A percentile compares a stretch with the other conserved stretches of the same genome.
These are phyloP conservation scores for Microtus montanus DNA, from an alignment of 2,113 vertebrate species.

Conservation along the genomic window DNA sequence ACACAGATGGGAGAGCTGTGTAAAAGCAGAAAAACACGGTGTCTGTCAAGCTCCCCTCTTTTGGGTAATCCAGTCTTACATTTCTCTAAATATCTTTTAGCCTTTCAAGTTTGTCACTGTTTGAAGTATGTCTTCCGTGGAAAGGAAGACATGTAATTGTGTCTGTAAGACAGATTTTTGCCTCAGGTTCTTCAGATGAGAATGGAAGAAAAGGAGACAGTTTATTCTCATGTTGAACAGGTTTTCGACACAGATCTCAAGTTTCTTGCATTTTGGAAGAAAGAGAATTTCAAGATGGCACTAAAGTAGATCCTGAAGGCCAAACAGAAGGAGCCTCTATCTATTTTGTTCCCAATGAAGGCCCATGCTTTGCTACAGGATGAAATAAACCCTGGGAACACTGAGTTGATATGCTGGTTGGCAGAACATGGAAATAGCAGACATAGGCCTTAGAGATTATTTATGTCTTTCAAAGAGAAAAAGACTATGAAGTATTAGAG, in stretches of 20 bases:
- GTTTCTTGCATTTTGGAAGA: background rate
- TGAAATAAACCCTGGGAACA: background rate
- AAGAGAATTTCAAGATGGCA: background rate
- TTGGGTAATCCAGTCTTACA: background rate
- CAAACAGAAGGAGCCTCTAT: background rate
- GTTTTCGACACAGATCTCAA: background rate
- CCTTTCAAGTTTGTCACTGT: background rate
- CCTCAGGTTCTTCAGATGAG: background rate
- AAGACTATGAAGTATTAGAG: background rate
- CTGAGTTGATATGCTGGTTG: background rate
- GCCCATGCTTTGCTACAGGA: background rate
- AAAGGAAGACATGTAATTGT: constrained; percentile 10
- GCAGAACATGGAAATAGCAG: background rate
- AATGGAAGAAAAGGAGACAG: background rate
- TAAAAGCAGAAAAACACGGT: background rate
- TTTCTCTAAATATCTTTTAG: constrained; percentile 5
- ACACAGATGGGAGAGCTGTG: background rate
- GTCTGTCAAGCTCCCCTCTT: background rate
- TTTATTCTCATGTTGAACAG: background rate
- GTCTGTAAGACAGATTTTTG: background rate
- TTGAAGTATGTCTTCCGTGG: constrained; percentile 14
- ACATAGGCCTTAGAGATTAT: background rate
- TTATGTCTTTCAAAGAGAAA: background rate
- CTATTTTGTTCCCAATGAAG: background rate
- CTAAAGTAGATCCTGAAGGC: background rate